Conservation (phyloP, 2,797 vertebrate species). For the Chelidonichthys spinosus region DNA sequence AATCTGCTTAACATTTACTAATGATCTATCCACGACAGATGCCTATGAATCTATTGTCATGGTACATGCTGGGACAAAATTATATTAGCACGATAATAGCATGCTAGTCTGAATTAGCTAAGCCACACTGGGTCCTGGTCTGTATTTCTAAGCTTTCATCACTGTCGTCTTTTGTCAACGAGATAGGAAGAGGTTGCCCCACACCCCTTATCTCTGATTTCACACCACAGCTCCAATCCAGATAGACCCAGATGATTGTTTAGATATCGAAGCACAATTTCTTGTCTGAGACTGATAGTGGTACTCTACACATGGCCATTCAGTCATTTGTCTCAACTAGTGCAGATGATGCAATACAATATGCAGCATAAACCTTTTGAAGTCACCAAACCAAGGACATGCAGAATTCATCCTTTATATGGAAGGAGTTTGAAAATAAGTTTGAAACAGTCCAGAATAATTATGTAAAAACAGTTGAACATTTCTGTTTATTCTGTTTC, state of each 20-base stretch:
- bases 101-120: not conserved
- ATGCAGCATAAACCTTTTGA: not conserved
- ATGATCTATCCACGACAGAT: not conserved
- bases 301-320: slow-evolving; percentile 11
- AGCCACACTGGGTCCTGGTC: not conserved
- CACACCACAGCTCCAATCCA: slow-evolving; percentile 43
- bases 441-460: not conserved
- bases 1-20: not conserved
- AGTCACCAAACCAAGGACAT: not conserved
- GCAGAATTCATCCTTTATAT: not conserved
- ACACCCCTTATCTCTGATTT: slow-evolving; percentile 52
- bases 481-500: not conserved
- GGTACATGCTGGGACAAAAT: not conserved
- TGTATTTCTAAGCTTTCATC: slow-evolving; percentile 13
- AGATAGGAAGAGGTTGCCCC: slow-evolving; percentile 24
- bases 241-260: slow-evolving; percentile 39
- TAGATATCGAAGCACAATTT: slow-evolving; percentile 36
- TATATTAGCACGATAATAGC: not conserved
- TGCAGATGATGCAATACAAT: slow-evolving; percentile 8
- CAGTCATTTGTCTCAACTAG: slow-evolving; percentile 2
- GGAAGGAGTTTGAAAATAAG: not conserved
- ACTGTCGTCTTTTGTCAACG: slow-evolving; percentile 9
- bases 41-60: not conserved
- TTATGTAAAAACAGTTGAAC: not conserved
- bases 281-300: slow-evolving; percentile 26